Evolutionary conservation across 2,888 invertebrate species (phyloP).

Genomic region (Ectemnius continuus): DNA sequence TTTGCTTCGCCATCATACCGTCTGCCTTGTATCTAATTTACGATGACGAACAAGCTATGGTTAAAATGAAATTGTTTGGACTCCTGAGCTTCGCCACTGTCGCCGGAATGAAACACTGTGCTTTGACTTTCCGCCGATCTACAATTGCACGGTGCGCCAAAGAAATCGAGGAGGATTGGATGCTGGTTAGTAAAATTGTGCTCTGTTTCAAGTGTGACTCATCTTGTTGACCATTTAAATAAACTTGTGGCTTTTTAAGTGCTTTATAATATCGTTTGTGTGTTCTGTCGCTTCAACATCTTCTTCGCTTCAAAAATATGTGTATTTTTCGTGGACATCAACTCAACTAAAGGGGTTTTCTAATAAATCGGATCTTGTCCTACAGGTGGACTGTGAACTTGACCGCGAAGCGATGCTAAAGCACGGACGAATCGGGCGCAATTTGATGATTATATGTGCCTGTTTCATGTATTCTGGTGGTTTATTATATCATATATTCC

Average conservation of each 20-base stretch:
- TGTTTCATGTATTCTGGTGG: slow-evolving; percentile 50
- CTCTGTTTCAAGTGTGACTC: neutral
- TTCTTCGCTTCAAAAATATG: too few species aligned
- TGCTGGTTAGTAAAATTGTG: slow-evolving; percentile 31
- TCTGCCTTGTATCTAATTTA: slow-evolving; percentile 32
- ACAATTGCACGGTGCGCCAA: slow-evolving; percentile 52
- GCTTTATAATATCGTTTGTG: too few species aligned
- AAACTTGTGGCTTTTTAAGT: too few species aligned
- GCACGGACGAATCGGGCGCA: slow-evolving; percentile 58
- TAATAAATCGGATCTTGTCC: too few species aligned
- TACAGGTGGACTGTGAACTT: slow-evolving; percentile 30
- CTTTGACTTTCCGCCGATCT: slow-evolving; percentile 28
- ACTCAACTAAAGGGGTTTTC: too few species aligned
- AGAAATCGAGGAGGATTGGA: slow-evolving; percentile 60
- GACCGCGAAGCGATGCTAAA: slow-evolving; percentile 58
- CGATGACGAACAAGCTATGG: slow-evolving; percentile 13
- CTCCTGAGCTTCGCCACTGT: slow-evolving; percentile 54
- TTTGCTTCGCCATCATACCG: slow-evolving; percentile 43
- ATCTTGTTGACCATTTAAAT: too few species aligned
- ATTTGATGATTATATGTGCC: slow-evolving; percentile 46
- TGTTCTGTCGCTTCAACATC: too few species aligned
- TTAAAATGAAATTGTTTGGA: slow-evolving; percentile 53
- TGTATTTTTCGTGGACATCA: too few species aligned
- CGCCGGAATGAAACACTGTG: slow-evolving; percentile 40
- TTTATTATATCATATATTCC: slow-evolving; percentile 41